phyloP scores from a whole-genome alignment of 1,140 invertebrate species.

The Drosophila paulistorum region DNA sequence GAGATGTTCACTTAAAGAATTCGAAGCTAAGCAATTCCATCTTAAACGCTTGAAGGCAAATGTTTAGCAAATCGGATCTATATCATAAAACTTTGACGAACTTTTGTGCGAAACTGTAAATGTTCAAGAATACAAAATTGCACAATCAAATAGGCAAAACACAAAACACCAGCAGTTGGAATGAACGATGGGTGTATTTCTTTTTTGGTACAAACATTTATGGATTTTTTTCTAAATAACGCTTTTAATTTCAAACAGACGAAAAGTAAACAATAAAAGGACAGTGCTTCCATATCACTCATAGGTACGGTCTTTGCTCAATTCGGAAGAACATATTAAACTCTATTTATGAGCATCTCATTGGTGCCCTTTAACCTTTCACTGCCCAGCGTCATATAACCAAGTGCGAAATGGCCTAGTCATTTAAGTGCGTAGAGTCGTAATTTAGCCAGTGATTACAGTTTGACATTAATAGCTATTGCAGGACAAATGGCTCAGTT shows the following conservation, averaged over 20 bases:
- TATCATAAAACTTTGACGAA: neutral
- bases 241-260: too few relatives aligned
- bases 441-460: neutral
- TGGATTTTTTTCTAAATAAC: too few relatives aligned
- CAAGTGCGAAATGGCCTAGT: neutral
- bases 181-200: too few relatives aligned
- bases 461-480: conserved; percentile 7
- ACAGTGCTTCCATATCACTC: too few relatives aligned
- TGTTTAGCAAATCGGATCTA: neutral
- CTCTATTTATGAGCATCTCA: too few relatives aligned
- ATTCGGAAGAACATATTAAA: too few relatives aligned
- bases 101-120: neutral
- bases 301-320: too few relatives aligned
- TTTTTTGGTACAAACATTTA: too few relatives aligned
- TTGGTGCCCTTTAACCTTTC: too few relatives aligned
- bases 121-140: too few relatives aligned
- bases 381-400: neutral
- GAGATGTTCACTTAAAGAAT: conserved; percentile 35
- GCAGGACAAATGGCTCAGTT: neutral
- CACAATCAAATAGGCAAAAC: too few relatives aligned
- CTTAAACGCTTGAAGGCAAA: conserved; percentile 3
- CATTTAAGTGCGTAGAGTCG: neutral
- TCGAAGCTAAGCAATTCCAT: conserved; percentile 33
- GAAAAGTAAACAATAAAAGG: neutral
- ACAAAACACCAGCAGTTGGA: too few relatives aligned